phyloP scores from a whole-genome alignment of 2,888 invertebrate species.

The Mesopsocus fuscifrons region DNA sequence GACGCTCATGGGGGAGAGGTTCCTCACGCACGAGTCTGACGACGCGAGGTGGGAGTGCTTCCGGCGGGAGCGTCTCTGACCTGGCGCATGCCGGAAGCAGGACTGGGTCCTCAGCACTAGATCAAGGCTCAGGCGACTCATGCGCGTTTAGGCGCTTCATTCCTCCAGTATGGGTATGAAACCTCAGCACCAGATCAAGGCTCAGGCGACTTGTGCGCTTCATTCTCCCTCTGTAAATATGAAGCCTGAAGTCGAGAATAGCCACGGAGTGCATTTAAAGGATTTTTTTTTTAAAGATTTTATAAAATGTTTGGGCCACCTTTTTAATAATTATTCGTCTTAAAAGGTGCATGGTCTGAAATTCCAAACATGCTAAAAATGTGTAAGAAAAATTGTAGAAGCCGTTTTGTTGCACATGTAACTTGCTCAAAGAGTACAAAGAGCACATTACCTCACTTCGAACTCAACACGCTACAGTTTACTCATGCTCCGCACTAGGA shows the following conservation, averaged over 20 bases:
- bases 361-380: no score
- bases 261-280: no score
- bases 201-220: neutral
- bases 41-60: constrained; percentile 71
- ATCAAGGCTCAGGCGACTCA: neutral
- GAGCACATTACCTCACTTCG: no score
- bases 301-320: no score
- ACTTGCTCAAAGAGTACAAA: no score
- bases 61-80: constrained; percentile 21
- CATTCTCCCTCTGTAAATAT: neutral
- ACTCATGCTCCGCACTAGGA: no score
- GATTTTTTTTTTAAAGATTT: no score
- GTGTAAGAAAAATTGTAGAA: no score
- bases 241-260: neutral
- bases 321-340: no score
- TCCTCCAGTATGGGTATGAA: neutral
- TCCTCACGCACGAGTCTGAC: constrained; percentile 82
- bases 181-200: neutral
- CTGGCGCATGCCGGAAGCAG: neutral
- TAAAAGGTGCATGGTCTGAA: no score
- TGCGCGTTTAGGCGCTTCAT: neutral
- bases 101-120: neutral
- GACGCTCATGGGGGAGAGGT: constrained; percentile 46
- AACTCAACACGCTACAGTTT: no score
- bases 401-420: no score